phyloP scores from a whole-genome alignment of 2,113 vertebrate genomes.

The Forbesichthys agassizii region DNA sequence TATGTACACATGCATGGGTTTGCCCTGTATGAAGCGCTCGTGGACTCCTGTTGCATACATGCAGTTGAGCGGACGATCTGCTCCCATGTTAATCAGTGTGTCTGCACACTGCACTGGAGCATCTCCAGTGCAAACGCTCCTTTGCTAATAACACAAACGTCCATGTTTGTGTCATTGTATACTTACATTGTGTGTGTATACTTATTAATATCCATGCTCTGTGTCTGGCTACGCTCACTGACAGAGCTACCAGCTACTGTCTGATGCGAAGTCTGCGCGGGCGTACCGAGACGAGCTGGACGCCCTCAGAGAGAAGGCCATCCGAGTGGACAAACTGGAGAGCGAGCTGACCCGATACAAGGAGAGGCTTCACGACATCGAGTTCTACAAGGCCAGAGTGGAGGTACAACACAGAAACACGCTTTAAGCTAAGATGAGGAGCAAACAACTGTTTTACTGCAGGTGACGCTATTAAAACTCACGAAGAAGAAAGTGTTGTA shows the following conservation, averaged over 20 bases:
- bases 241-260: constrained; percentile 91
- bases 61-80: too few species aligned
- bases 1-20: too few species aligned
- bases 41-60: too few species aligned
- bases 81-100: background rate
- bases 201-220: background rate
- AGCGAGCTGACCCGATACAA: constrained; percentile 93
- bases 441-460: too few species aligned
- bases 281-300: constrained; percentile 97
- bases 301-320: constrained; percentile 90
- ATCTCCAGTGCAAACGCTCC: too few species aligned
- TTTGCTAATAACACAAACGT: too few species aligned
- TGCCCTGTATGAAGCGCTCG: too few species aligned
- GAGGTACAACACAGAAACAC: constrained; percentile 78
- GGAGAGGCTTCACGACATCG: constrained; percentile 93
- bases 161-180: too few species aligned
- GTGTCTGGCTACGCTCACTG: background rate
- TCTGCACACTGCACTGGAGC: background rate
- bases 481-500: too few species aligned
- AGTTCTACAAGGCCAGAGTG: constrained; percentile 96
- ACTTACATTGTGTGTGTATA: background rate
- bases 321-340: constrained; percentile 96
- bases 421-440: too few species aligned
- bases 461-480: too few species aligned
- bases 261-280: constrained; percentile 90